These are phyloP conservation scores for Oncorhynchus keta DNA, from an alignment of 2,113 vertebrate genomes.

Conservation along the genomic window DNA sequence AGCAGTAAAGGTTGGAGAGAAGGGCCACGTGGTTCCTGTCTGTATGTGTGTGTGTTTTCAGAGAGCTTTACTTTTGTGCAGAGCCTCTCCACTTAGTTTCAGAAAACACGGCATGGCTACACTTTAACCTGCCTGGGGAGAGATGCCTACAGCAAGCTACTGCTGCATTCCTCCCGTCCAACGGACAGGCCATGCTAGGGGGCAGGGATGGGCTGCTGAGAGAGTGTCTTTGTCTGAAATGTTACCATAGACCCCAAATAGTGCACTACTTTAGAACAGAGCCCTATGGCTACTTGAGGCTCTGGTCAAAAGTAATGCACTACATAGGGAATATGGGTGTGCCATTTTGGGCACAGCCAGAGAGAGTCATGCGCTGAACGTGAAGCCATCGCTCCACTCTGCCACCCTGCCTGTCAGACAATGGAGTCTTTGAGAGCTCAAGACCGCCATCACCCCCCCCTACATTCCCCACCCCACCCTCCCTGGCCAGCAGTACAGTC, in stretches of 20 bases:
- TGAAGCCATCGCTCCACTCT: conserved; percentile 61
- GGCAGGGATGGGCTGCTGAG: no score
- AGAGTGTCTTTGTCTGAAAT: no score
- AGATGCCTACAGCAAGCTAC: conserved; percentile 26
- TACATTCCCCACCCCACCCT: no score
- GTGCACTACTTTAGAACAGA: no score
- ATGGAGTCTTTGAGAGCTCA: conserved; percentile 59
- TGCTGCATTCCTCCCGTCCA: conserved; percentile 56
- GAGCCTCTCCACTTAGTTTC: conserved; percentile 71
- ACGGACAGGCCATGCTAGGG: conserved; percentile 38
- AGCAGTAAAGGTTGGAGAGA: conserved; percentile 38
- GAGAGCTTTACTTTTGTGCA: conserved; percentile 67
- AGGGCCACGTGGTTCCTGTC: conserved; percentile 58
- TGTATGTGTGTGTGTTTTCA: conserved; percentile 36
- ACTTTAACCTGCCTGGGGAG: conserved; percentile 72
- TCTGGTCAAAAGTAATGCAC: no score
- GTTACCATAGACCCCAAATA: no score
- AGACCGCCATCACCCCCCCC: not conserved
- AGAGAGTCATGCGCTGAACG: conserved; percentile 64
- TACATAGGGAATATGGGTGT: no score
- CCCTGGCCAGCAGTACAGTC: not conserved
- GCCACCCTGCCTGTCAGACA: conserved; percentile 53
- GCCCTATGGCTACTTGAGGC: no score
- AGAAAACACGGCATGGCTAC: conserved; percentile 77
- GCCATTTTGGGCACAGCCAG: not conserved